Percentiles rank a stretch among this genome's conserved stretches.
phyloP scores from a whole-genome alignment of 2,113 vertebrate species.

The Oreamnos americanus region DNA sequence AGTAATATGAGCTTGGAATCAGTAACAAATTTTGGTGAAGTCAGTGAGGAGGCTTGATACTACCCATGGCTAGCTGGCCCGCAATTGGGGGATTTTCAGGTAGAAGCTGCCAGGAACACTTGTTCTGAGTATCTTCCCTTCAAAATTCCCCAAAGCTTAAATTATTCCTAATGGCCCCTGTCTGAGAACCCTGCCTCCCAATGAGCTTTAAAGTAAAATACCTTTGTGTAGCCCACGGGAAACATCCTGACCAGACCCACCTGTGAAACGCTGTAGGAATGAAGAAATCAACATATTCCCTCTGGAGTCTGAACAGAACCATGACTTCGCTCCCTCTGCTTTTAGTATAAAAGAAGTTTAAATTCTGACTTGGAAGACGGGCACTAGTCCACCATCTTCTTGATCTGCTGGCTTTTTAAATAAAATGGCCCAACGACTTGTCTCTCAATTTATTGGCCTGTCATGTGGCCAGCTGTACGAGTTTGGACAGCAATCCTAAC shows the following conservation, averaged over 20 bases:
- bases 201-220: not conserved
- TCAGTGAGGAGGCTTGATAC: not conserved
- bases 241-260: not conserved
- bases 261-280: not conserved
- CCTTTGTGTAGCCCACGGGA: not conserved
- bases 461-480: fast-evolving
- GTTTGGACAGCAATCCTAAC: not conserved
- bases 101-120: not conserved
- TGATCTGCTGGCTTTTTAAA: not conserved
- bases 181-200: not conserved
- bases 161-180: not conserved
- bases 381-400: not conserved
- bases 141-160: not conserved
- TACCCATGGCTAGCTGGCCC: not conserved
- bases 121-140: not conserved
- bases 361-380: not conserved
- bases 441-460: not conserved
- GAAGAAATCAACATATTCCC: not conserved
- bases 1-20: not conserved
- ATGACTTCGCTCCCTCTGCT: not conserved
- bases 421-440: not conserved
- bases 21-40: not conserved
- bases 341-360: not conserved
- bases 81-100: fast-evolving
- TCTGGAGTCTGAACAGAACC: not conserved